A percentile compares a stretch with the other conserved stretches of the same genome.
These are phyloP conservation scores for Apteryx owenii DNA, from an alignment of 2,113 vertebrate genomes.

Conservation along the genomic window DNA sequence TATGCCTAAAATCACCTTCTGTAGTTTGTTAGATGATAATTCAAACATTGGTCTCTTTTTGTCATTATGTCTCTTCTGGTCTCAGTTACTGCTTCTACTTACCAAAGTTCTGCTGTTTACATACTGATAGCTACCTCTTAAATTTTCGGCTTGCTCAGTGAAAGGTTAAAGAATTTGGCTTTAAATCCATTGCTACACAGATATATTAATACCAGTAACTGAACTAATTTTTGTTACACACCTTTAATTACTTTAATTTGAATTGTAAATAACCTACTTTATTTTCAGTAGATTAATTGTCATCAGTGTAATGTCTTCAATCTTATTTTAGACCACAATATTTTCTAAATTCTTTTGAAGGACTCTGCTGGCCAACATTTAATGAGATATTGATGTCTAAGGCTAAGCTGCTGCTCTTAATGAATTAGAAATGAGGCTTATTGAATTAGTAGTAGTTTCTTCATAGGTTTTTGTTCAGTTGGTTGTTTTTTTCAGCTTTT, in stretches of 20 bases:
- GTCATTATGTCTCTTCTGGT: background rate
- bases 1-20: background rate
- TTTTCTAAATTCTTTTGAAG: background rate
- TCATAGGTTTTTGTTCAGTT: background rate
- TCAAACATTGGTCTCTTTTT: background rate
- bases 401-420: background rate
- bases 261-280: background rate
- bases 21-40: background rate
- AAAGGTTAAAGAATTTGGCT: background rate
- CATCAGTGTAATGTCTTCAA: background rate
- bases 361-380: background rate
- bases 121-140: background rate
- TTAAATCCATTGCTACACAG: background rate
- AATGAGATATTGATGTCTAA: slow-evolving; percentile 12
- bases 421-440: background rate
- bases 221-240: background rate
- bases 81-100: background rate
- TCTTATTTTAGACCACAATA: background rate
- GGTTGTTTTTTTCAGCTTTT: background rate
- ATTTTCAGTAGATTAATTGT: background rate
- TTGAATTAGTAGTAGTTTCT: background rate
- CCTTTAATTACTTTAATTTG: background rate
- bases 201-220: background rate
- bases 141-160: background rate
- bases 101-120: rapidly evolving